A percentile compares a stretch with the other conserved stretches of the same genome.
Conservation (phyloP, 2,888 invertebrate species). For the Tenthredo livida region DNA sequence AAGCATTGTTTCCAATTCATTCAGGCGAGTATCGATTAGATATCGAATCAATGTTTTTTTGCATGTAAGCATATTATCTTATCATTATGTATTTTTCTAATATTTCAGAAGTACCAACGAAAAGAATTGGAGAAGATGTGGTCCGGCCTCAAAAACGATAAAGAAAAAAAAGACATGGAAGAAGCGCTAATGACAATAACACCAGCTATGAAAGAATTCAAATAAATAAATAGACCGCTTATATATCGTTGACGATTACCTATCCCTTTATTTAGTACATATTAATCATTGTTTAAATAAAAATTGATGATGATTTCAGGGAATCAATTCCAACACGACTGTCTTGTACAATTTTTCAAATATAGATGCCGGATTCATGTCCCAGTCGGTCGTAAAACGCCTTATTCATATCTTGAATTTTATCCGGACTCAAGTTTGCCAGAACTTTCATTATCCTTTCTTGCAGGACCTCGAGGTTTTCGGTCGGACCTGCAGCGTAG, state of each 20-base stretch:
- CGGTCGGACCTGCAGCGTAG: no score
- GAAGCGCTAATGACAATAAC: constrained; percentile 75
- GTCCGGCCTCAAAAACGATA: constrained; percentile 82
- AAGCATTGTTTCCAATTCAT: constrained; percentile 89
- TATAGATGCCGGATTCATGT: no score
- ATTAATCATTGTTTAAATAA: background rate
- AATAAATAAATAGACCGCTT: constrained; percentile 57
- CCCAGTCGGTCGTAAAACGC: no score
- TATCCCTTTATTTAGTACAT: background rate
- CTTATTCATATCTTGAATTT: no score
- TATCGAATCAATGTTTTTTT: background rate
- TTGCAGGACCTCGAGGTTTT: no score
- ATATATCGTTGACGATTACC: background rate
- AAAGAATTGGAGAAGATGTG: constrained; percentile 84
- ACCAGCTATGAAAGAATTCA: constrained; percentile 71
- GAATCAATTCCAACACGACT: no score
- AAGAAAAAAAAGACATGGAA: constrained; percentile 81
- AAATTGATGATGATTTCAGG: no score
- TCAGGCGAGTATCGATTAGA: constrained; percentile 68
- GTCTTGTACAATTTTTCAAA: no score
- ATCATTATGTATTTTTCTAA: constrained; percentile 40
- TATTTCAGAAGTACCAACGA: constrained; percentile 82
- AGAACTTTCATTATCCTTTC: no score
- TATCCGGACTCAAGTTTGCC: no score
- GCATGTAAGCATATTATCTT: background rate